phyloP scores from a whole-genome alignment of 2,888 invertebrate genomes.

The Orthosia gracilis region DNA sequence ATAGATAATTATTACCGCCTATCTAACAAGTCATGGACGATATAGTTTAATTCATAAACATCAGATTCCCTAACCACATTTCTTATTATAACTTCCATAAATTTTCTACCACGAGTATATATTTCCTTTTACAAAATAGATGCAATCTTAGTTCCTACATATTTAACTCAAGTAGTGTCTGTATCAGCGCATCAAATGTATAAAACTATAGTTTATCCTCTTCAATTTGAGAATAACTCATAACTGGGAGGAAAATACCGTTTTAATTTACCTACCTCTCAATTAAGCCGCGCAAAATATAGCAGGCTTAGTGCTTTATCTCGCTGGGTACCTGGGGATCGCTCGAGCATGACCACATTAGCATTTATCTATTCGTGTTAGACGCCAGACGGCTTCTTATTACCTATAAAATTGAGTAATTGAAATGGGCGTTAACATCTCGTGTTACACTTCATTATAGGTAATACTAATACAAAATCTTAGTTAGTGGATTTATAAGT shows the following conservation, averaged over 20 bases:
- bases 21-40: conserved; percentile 46
- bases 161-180: conserved; percentile 2
- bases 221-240: conserved; percentile 44
- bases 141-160: not conserved
- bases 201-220: conserved; percentile 47
- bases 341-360: conserved; percentile 76
- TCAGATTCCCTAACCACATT: conserved; percentile 21
- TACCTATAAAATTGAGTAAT: conserved; percentile 71
- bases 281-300: conserved; percentile 55
- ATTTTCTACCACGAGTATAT: not conserved
- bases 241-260: conserved; percentile 50
- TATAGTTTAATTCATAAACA: conserved; percentile 36
- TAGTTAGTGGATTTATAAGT: not conserved
- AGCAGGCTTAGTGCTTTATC: conserved; percentile 58
- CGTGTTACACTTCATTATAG: conserved; percentile 45
- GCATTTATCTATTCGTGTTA: conserved; percentile 73
- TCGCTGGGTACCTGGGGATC: conserved; percentile 57
- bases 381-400: conserved; percentile 70
- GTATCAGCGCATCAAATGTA: conserved; percentile 21
- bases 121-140: not conserved
- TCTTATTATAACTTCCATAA: conserved; percentile 4
- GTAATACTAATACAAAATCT: conserved; percentile 24
- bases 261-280: conserved; percentile 43
- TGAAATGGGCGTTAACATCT: conserved; percentile 66
- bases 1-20: conserved; percentile 68